Base-by-base conservation (phyloP, 2,797 vertebrate species). In the Bufotes viridis region DNA sequence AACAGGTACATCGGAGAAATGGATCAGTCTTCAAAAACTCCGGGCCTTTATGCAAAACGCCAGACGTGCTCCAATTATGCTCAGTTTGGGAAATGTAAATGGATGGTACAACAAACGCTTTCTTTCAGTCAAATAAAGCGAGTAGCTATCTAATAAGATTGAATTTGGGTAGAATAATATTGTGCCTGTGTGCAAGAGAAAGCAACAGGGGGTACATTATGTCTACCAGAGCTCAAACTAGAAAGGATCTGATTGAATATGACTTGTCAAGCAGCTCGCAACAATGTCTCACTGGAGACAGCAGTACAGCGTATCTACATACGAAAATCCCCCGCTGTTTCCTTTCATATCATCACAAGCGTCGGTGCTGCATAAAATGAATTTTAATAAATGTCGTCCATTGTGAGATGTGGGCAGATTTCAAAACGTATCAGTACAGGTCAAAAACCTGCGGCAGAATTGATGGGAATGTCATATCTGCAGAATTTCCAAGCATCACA, bases 351-450 rank as follows among this genome's bases (percentile, higher is more conserved):
- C 89, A 92, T 92, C 94, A 92, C 91, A 93, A 93, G 92, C 91
- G 94, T 91, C 89, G 93, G 90, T 90, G 90, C 67, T 88, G 92
- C 80, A 92, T 93, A 93, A 91, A 93, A 94, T 93, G 93, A 93
- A 95, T 95, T 95, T 94, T 93, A 95, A 93, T 95, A 95, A 95
- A 94, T 93, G 93, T 93, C 93, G 93, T 90, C 88, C 70, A 89
- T 89, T 89, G 86, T 89, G 57, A 79, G 74, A 87, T 72, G 85
- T 24, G 42, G 74, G 74, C 88, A 84, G 65, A 83, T 26, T 91
- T 90, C 91, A 87, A 92, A 93, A 94, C 91, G 92, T 93, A 92
- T 91, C 63, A 78, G 92, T 92, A 75, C 92, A 90, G 92, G 92
- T 94, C 92, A 93, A 67, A 90, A 91, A 93, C 93, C 92, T 87